These are phyloP conservation scores for Leptinotarsa lineolata DNA, from an alignment of 1,140 invertebrate genomes.

Conservation along the genomic window DNA sequence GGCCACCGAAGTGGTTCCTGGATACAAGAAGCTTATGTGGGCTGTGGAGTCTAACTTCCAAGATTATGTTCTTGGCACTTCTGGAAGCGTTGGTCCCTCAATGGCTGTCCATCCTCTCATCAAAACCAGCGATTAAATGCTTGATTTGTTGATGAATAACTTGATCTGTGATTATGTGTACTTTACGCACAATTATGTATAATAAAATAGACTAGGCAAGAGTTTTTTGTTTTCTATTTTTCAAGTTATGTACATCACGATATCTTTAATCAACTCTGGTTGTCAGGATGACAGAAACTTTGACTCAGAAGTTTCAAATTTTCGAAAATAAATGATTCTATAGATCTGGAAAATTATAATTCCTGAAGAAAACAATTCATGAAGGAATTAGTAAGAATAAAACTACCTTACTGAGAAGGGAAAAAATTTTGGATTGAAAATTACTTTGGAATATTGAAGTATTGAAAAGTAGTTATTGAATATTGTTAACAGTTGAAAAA, in stretches of 20 bases:
- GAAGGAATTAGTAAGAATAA: too few relatives aligned
- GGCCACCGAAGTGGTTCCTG: constrained; percentile 64
- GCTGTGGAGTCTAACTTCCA: constrained; percentile 68
- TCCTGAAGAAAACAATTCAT: too few relatives aligned
- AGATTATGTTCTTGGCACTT: constrained; percentile 63
- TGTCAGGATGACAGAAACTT: too few relatives aligned
- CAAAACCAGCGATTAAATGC: constrained; percentile 48
- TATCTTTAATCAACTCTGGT: neutral
- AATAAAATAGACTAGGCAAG: constrained; percentile 24
- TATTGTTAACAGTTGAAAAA: too few relatives aligned
- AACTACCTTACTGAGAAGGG: too few relatives aligned
- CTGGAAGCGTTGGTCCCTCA: constrained; percentile 60
- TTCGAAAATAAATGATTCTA: too few relatives aligned
- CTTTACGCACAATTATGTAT: constrained; percentile 1
- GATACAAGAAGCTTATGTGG: constrained; percentile 64
- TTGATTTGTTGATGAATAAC: constrained; percentile 20
- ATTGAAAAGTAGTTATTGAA: too few relatives aligned
- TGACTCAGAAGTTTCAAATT: too few relatives aligned
- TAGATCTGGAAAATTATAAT: too few relatives aligned
- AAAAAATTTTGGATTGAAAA: too few relatives aligned
- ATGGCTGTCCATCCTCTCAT: constrained; percentile 52
- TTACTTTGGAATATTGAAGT: too few relatives aligned
- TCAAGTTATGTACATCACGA: neutral
- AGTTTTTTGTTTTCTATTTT: neutral
- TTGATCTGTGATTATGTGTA: constrained; percentile 26